Conservation (phyloP, 2,888 invertebrate genomes). For the Trissoscelio sp. region DNA sequence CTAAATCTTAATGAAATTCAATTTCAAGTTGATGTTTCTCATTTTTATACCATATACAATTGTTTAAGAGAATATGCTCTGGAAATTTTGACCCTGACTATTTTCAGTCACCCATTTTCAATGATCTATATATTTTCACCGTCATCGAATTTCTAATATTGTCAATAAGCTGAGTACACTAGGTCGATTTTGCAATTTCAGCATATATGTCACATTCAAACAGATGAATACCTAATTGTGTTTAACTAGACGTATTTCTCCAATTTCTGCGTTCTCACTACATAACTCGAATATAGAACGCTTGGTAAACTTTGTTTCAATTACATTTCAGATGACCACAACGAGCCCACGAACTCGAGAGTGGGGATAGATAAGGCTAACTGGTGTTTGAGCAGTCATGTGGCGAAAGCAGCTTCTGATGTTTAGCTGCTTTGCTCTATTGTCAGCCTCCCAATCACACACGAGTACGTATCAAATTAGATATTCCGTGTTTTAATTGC, state of each 20-base stretch:
- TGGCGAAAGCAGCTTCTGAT: constrained; percentile 81
- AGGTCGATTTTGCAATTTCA: constrained; percentile 34
- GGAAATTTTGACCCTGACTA: no score
- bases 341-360: constrained; percentile 74
- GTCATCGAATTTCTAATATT: constrained; percentile 4
- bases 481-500: neutral
- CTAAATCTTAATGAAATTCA: no score
- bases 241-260: constrained; percentile 46
- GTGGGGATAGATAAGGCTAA: constrained; percentile 76
- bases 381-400: constrained; percentile 78
- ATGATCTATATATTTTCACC: constrained; percentile 19
- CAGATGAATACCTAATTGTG: constrained; percentile 53
- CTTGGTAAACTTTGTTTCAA: constrained; percentile 55
- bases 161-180: constrained; percentile 15
- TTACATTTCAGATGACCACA: constrained; percentile 77
- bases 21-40: no score
- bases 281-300: constrained; percentile 33
- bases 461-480: constrained; percentile 75
- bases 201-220: constrained; percentile 51
- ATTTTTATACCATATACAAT: no score
- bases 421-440: constrained; percentile 80
- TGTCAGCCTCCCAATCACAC: constrained; percentile 79
- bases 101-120: no score
- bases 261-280: constrained; percentile 38
- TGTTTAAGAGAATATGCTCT: no score